A percentile compares a stretch with the other conserved stretches of the same genome.
Conservation (phyloP, 2,797 vertebrate species). For the Momotus momota region DNA sequence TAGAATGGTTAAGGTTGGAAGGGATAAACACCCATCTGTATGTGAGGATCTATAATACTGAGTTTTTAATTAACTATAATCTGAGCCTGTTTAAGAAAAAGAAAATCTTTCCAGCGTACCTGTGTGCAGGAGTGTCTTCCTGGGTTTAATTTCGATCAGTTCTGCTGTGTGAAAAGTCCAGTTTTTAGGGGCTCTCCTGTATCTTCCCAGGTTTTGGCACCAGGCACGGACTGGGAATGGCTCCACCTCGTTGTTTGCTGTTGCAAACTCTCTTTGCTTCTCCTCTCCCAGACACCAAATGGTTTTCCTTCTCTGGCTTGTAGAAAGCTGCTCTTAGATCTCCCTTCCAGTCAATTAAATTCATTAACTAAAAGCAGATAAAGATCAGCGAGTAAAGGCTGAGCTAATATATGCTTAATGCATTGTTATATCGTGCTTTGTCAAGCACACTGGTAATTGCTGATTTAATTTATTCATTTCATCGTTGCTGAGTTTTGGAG, state of each 20-base stretch:
- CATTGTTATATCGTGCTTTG: slow-evolving; percentile 51
- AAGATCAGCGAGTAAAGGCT: slow-evolving; percentile 54
- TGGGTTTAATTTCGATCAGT: not conserved
- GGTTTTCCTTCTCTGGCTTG: not conserved
- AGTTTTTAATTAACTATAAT: no score
- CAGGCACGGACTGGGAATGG: rapidly evolving
- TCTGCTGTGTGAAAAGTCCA: not conserved
- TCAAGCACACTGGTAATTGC: slow-evolving; percentile 44
- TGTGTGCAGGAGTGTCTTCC: no score
- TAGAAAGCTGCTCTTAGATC: not conserved
- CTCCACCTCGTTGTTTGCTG: not conserved
- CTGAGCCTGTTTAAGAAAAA: not conserved
- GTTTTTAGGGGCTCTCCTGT: not conserved
- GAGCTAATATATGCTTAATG: slow-evolving; percentile 49
- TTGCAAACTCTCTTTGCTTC: not conserved
- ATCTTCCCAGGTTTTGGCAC: not conserved
- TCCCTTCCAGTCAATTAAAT: slow-evolving; percentile 50
- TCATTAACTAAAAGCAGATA: slow-evolving; percentile 60
- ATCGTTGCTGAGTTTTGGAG: not conserved
- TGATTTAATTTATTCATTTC: slow-evolving; percentile 44
- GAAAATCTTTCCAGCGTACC: not conserved
- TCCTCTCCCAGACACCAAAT: not conserved
- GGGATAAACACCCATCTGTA: no score
- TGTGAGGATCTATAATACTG: no score
- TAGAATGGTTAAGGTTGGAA: no score